phyloP scores from a whole-genome alignment of 2,797 vertebrate genomes.

The Melanotaenia boesemani region DNA sequence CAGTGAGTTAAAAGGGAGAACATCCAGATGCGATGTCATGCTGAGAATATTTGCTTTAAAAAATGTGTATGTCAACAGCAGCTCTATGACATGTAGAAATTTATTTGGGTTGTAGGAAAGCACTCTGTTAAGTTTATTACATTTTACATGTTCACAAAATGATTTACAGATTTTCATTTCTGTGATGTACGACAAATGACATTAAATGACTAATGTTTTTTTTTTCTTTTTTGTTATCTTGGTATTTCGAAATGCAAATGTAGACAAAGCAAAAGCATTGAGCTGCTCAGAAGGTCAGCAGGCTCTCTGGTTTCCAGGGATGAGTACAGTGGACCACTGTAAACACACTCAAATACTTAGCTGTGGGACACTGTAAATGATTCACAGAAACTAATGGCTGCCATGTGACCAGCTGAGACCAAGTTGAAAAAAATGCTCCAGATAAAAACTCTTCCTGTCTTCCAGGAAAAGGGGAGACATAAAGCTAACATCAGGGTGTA shows the following conservation, averaged over 20 bases:
- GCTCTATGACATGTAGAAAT: constrained; percentile 16
- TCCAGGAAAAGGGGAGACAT: constrained; percentile 39
- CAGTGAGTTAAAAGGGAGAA: constrained; percentile 43
- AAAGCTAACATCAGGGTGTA: constrained; percentile 45
- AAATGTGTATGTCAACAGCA: constrained; percentile 26
- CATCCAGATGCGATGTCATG: constrained; percentile 66
- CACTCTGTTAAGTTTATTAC: background rate
- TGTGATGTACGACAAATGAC: background rate
- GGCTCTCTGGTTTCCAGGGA: constrained; percentile 26
- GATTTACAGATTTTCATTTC: background rate
- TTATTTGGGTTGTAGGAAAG: background rate
- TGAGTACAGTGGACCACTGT: constrained; percentile 35
- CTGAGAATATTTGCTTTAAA: constrained; percentile 47
- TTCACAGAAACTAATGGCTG: constrained; percentile 61
- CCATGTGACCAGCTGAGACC: constrained; percentile 61
- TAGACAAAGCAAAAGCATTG: constrained; percentile 10
- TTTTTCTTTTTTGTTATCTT: background rate
- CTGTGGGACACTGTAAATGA: constrained; percentile 57
- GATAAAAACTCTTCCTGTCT: constrained; percentile 33
- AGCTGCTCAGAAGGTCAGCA: constrained; percentile 25
- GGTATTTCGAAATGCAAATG: background rate
- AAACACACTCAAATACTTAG: constrained; percentile 52
- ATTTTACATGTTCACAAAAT: background rate
- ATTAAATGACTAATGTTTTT: background rate
- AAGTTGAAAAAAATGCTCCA: constrained; percentile 4